Evolutionary conservation across 2,797 vertebrate genomes (phyloP), one percentile per base, ranked within the genome.

Genomic region (Xerus rutilus): DNA sequence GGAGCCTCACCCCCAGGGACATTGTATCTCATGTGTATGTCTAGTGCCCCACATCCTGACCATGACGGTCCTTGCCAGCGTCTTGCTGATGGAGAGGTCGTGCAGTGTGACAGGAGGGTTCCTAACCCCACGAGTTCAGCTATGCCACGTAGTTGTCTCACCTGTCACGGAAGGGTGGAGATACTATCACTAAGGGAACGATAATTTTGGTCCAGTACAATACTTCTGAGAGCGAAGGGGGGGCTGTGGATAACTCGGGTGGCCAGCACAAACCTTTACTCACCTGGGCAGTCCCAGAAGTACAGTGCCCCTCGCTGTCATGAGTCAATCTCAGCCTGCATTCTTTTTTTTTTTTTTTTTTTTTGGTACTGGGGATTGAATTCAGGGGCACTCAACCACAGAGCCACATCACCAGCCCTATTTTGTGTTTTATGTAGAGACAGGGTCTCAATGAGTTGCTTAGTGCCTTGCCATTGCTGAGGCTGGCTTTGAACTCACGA

Each of bases 11-110:
- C 83, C 23, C 2, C 13, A 4, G 10, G 32, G 65, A 64, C 67
- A 30, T 30, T 3, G 1, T 32, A 12, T 18, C 1, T n/a, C 21
- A 21, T 3, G 0, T 7, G 32, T 39, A 0, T 39, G 1, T 11
- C 64, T 15, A 15, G 8, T 78, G 35, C 25, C 54, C 73, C 59
- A 25, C 15, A 49, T 76, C 86, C 59, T 54, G 52, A 13, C 47
- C 49, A 0, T 12, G 15, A 9, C 30, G 14, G 69, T 10, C 72
- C 0, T 23, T 59, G 6, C 28, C 17, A 7, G 23, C 20, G 0
- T 30, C 95, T 82, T 62, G 23, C 62, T 47, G 13, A 43, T 57
- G 43, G 0, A 12, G 62, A 62, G 45, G 62, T 28, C 20, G 4
- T 32, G 49, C 20, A 23, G 57, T 25, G 2, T 23, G 28, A 32